Evolutionary conservation across 2,888 invertebrate genomes (phyloP), one percentile per base, ranked within the genome.

Genomic region (Tethea ocularis): DNA sequence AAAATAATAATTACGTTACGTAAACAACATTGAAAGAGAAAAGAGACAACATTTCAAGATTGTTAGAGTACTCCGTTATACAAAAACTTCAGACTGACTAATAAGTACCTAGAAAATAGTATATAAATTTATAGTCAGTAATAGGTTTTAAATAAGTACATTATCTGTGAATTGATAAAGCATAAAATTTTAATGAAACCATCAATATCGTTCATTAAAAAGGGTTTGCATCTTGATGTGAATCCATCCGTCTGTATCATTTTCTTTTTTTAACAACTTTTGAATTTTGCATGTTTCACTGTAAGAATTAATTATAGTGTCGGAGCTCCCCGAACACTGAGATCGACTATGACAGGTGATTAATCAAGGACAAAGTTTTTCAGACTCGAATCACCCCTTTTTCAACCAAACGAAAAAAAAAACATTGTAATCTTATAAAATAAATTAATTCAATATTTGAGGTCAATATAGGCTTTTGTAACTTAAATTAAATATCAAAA

Each of bases 261-360:
- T 53, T 17, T 17, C 52, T 53, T 53, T 53, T 41, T 46, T n/a
- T 46, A 20, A 8, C 41, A 46, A 20, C 46, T 20, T 46, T 26
- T 0, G 7, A 26, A 26, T 26, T 26, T 26, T 20, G 46, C 46
- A 46, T n/a, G 46, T 46, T 46, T 46, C 46, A 20, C 20, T 17
- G 29, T 53, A n/a, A 29, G 17, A 54, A 54, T 54, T 54, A 54
- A 54, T 54, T 54, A 54, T 22, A 54, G 22, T 22, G 54, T 36
- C 33, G 17, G 15, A 36, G 26, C 22, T 33, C 5, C 17, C 33
- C n/a, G 22, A 36, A 54, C 22, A 54, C 20, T 20, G 46, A 54
- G 20, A 33, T 54, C 54, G 17, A 54, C 20, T 22, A 33, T 13
- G 54, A 54, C 54, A 54, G 54, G 22, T 54, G 24, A 54, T 54